Evolutionary conservation across 2,113 vertebrate genomes (phyloP), one percentile per base, ranked within the genome.

Genomic region (Paedocypris sp.): DNA sequence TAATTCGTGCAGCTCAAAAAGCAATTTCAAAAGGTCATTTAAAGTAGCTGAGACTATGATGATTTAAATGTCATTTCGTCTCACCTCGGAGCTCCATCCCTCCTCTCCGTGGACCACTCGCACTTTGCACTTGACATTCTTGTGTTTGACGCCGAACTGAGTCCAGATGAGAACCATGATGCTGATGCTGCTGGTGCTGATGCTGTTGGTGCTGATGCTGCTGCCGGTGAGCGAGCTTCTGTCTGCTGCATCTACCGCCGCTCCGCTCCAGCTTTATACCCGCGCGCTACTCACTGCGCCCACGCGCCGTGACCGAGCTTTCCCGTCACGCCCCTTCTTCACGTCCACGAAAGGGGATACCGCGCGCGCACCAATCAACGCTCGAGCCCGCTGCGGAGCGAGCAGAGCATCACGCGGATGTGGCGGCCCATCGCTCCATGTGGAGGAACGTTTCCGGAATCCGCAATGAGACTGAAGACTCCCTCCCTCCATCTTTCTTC

Each of bases 151-250:
- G 42, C 84, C 84, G 48, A 86, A 86, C 77, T 86, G 84, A 1
- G 84, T 86, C 84, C 84, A 86, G 73, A 86, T 86, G 22, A 86
- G 81, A 79, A 86, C 84, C 84, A 86, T 86, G 73, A 15, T 72
- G 64, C 36, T 48, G 45, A 23, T 45, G 25, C 43, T 46, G 28
- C n/a, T 26, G 50, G 47, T 47, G 63, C 2, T 5, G 41, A 22
- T 65, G n/a, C 23, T 12, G 16, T n/a, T 26, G 50, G 47, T 47
- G 63, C 2, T 5, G 41, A 22, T 65, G n/a, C 23, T 12, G 16
- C 16, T 50, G 28, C 33, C 48, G 35, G 9, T 46, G 52, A 19
- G 2, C 43, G 9, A n/a, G 48, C 39, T 25, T 22, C 7, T 65
- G n/a, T 25, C 71, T 35, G 46, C 66, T 74, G 50, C 33, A 75